Base-by-base conservation (phyloP, 2,113 vertebrate genomes). In the Lagopus leucura region DNA sequence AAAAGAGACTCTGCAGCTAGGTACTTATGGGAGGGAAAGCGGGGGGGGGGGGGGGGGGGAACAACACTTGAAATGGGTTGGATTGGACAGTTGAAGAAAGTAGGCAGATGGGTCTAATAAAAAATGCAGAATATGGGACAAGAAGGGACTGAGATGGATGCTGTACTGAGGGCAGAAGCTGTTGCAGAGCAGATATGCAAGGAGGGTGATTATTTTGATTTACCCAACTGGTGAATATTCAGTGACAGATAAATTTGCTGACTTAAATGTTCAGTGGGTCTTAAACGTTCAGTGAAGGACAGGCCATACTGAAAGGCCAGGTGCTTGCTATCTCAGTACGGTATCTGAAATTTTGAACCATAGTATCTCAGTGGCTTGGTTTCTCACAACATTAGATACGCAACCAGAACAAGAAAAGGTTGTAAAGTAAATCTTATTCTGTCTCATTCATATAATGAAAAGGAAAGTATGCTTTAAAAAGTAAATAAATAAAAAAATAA, bases 381-480 rank as follows among this genome's bases (percentile, higher is more conserved):
- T 94, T 85, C 74, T 64, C 10, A 45, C 11, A 20, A 10, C 7
- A 16, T 8, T 52, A 6, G 10, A 52, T 13, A 45, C 11, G 0
- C 4, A 42, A 27, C 20, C 10, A 32, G 55, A 86, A 54, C 40
- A 50, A 6, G 32, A 32, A 71, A 27, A 6, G 28, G 2, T 7
- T 66, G 2, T 57, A 16, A 86, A 82, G 8, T 22, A 42, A 79
- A 40, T 11, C 3, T 6, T 24, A 3, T 45, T 73, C 10, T 76
- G 48, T 5, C 0, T 30, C 16, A 54, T 30, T 54, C 3, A 28
- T 25, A 9, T 1, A 24, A 10, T 28, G 32, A 87, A 72, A 86
- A 64, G 0, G 1, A 77, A 64, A 2, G 4, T 0, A 83, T 13
- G 19, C 67, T 60, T 28, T 38, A 25, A 22, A n/a, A 32, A n/a